phyloP scores from a whole-genome alignment of 2,113 vertebrate genomes.

The Epinephelus moara region DNA sequence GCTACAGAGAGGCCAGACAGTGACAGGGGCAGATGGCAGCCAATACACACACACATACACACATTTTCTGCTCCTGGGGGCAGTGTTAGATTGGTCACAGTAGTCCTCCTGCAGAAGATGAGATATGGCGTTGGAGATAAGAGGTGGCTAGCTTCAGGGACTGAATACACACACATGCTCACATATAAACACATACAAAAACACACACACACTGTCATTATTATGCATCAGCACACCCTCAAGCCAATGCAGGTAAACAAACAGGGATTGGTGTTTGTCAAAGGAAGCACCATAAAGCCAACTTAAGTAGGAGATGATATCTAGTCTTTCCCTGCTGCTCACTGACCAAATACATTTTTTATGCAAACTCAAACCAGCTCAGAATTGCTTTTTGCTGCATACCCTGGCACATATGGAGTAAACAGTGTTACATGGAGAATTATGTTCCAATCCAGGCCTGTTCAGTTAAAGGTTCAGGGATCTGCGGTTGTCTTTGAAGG shows the following conservation, averaged over 20 bases:
- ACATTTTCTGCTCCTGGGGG: constrained; percentile 50
- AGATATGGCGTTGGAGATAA: constrained; percentile 67
- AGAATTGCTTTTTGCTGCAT: constrained; percentile 20
- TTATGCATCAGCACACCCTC: constrained; percentile 64
- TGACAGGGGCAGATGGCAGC: constrained; percentile 55
- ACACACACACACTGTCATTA: constrained; percentile 49
- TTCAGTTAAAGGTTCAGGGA: background rate
- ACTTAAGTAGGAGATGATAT: constrained; percentile 59
- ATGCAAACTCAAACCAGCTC: constrained; percentile 36
- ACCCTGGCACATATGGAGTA: constrained; percentile 40
- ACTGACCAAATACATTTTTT: constrained; percentile 50
- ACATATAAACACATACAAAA: background rate
- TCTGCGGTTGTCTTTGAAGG: constrained; percentile 25
- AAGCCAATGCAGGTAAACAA: constrained; percentile 65
- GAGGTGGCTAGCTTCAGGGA: constrained; percentile 57
- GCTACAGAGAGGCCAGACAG: constrained; percentile 25
- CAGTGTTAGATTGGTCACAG: constrained; percentile 74
- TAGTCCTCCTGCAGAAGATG: constrained; percentile 67
- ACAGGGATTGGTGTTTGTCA: constrained; percentile 61
- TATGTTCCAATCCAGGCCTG: constrained; percentile 17
- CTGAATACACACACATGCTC: background rate
- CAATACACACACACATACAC: constrained; percentile 32
- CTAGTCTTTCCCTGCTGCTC: constrained; percentile 44
- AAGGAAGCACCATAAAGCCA: constrained; percentile 61
- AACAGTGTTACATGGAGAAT: constrained; percentile 26